phyloP scores from a whole-genome alignment of 2,888 invertebrate genomes.

The Orthonevra nobilis region DNA sequence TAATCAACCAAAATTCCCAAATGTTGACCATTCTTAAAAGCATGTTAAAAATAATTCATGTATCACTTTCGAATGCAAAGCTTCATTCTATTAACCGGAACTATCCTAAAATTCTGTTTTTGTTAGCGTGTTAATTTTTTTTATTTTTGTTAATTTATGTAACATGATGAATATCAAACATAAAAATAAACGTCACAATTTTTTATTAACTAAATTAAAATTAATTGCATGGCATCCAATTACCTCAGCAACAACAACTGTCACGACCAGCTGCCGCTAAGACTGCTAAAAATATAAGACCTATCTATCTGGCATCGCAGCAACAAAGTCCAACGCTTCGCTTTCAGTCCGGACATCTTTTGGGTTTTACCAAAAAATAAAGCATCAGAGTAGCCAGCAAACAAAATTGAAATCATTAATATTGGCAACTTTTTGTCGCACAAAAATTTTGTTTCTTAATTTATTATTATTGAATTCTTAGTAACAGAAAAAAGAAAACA shows the following conservation, averaged over 20 bases:
- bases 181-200: constrained; percentile 19
- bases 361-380: constrained; percentile 57
- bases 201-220: constrained; percentile 37
- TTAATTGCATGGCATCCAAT: constrained; percentile 43
- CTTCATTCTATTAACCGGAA: constrained; percentile 24
- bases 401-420: constrained; percentile 45
- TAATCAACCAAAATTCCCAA: background rate
- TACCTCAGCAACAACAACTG: background rate
- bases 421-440: constrained; percentile 48
- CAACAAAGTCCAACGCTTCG: background rate
- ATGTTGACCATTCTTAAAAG: background rate
- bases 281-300: background rate
- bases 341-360: constrained; percentile 45
- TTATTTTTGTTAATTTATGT: constrained; percentile 23
- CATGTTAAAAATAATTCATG: background rate
- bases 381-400: background rate
- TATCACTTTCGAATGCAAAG: background rate
- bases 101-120: constrained; percentile 12
- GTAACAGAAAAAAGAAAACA: too few species aligned
- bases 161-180: constrained; percentile 15
- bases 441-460: constrained; percentile 38
- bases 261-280: constrained; percentile 1
- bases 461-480: constrained; percentile 49
- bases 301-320: background rate
- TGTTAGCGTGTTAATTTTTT: too few species aligned